A percentile compares a stretch with the other conserved stretches of the same genome.
Conservation (phyloP, 2,113 vertebrate species). For the Vimba vimba region DNA sequence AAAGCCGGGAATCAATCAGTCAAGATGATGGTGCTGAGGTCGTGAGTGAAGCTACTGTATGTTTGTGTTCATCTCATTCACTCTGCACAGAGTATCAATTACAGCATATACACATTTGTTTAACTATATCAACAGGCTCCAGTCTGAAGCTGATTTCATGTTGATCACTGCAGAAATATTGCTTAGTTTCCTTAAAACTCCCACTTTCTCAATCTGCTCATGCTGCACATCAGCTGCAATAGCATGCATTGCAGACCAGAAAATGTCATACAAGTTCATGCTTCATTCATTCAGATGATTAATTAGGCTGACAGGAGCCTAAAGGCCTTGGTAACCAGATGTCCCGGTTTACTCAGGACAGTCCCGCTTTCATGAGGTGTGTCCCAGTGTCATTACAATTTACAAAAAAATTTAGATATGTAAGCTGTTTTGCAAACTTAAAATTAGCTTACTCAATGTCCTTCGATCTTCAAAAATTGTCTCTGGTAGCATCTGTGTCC, state of each 20-base stretch:
- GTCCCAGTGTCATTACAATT: not conserved
- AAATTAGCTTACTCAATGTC: not conserved
- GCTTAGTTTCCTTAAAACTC: not conserved
- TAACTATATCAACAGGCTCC: conserved; percentile 1
- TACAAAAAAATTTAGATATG: not conserved
- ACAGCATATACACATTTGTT: not conserved
- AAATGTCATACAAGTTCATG: conserved; percentile 14
- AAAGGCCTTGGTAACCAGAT: not conserved
- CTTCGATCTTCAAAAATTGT: not conserved
- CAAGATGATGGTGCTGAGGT: not conserved
- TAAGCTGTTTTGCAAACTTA: not conserved
- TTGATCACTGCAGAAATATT: not conserved
- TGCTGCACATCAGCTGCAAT: not conserved
- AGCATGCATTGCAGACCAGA: not conserved
- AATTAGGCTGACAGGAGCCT: conserved; percentile 12
- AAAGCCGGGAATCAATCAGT: not conserved
- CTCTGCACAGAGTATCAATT: not conserved
- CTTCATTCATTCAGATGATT: conserved; percentile 27
- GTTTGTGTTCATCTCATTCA: not conserved
- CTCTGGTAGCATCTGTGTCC: not conserved
- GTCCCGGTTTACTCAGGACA: conserved; percentile 19
- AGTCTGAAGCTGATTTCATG: not conserved
- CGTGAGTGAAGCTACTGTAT: not conserved
- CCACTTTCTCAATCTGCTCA: not conserved
- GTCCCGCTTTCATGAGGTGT: conserved; percentile 12